Base-by-base conservation (phyloP, 2,113 vertebrate genomes). In the Psilopsiagon aymara region DNA sequence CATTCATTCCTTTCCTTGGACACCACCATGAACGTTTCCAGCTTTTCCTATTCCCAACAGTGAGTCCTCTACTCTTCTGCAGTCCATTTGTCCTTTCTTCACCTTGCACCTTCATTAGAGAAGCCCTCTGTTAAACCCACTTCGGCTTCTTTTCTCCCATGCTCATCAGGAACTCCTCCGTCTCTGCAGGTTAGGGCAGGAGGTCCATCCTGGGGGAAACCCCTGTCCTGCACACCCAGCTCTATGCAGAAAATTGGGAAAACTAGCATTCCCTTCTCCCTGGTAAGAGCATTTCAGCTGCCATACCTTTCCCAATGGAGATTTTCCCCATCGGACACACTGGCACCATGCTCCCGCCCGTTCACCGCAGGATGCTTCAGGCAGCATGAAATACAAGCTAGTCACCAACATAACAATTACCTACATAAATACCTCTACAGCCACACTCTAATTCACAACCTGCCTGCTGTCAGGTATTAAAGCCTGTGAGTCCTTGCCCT, bases 261-360 rank as follows among this genome's bases (percentile, higher is more conserved):
- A 29, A 46, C 10, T 1, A 1, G 21, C 52, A 52, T 63, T 41
- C 15, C 33, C 52, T 60, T 2, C 43, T 74, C 53, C 47, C 39
- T 43, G 9, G 53, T 27, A n/a, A 41, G 29, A 51, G 59, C 10
- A 0, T 25, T 19, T 57, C 47, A 37, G 52, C 44, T 68, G 46
- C 69, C 13, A 4, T 51, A n/a, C 21, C 41, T 85, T 76, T 67
- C 63, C 44, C 51, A 60, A 28, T 0, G 1, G 17, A 47, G 46
- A 20, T 53, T 60, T 75, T 44, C 62, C 62, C 2, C 2, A 62
- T 46, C 1, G 17, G 82, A 67, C n/a, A 25, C 33, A 2, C 47
- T 35, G 52, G 83, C 83, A 81, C 69, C 33, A 17, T 0, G 0
- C 51, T 75, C 68, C 68, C 0, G 14, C 51, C 55, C 1, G 0